Conservation (phyloP, 2,888 invertebrate species). For the Abrostola triplasia region DNA sequence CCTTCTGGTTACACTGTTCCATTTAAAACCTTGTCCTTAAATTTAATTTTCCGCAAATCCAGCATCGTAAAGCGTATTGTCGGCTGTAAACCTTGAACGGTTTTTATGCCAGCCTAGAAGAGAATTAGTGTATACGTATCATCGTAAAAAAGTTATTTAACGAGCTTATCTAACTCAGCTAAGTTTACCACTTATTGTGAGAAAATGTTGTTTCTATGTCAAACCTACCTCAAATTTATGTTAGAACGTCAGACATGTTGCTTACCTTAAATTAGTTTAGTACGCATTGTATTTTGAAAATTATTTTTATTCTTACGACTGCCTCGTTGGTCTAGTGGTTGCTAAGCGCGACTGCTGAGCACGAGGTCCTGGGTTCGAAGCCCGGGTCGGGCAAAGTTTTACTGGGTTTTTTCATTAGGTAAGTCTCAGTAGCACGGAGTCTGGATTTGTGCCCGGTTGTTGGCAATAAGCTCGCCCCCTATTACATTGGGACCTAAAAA, state of each 20-base stretch:
- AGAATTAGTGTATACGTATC: conserved; percentile 45
- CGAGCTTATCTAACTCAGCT: conserved; percentile 25
- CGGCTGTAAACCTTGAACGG: conserved; percentile 44
- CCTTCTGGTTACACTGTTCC: conserved; percentile 4
- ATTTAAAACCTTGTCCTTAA: conserved; percentile 21
- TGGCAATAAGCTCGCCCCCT: no score
- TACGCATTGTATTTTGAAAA: not conserved
- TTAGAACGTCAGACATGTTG: conserved; percentile 5
- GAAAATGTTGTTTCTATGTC: conserved; percentile 15
- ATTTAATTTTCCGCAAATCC: conserved; percentile 49
- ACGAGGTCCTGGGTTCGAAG: no score
- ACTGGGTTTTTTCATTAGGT: no score
- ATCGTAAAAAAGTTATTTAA: conserved; percentile 57
- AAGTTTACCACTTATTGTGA: conserved; percentile 32
- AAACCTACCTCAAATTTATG: conserved; percentile 5
- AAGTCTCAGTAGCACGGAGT: no score
- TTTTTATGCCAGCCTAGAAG: conserved; percentile 38
- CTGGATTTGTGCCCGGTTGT: no score
- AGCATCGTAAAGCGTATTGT: conserved; percentile 48
- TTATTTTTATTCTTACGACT: no score
- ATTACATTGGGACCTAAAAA: no score
- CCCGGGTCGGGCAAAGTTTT: no score
- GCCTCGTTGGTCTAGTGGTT: no score
- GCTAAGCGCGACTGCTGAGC: no score
- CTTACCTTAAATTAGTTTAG: not conserved